Evolutionary conservation across 2,888 invertebrate genomes (phyloP).

Genomic region (Leucoptera coffeella): DNA sequence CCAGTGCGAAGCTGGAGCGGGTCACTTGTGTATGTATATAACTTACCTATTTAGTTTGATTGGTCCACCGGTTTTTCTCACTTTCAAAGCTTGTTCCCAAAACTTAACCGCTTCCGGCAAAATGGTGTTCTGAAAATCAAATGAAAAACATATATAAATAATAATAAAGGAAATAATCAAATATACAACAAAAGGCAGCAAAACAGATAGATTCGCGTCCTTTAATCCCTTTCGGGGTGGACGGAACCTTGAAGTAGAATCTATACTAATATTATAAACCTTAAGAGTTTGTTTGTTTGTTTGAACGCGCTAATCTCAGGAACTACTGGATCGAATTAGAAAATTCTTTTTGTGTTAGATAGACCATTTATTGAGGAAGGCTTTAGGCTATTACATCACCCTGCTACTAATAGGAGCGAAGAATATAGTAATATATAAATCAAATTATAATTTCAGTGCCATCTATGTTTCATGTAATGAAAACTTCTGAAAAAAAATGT

Average conservation of each 20-base stretch:
- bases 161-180: constrained; percentile 3
- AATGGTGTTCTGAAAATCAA: constrained; percentile 68
- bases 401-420: too few relatives aligned
- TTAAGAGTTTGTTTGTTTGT: neutral
- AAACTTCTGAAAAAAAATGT: too few relatives aligned
- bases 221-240: neutral
- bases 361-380: too few relatives aligned
- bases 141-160: constrained; percentile 1
- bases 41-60: constrained; percentile 82
- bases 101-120: constrained; percentile 87
- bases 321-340: too few relatives aligned
- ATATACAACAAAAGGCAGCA: neutral
- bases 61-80: constrained; percentile 77
- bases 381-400: too few relatives aligned
- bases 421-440: too few relatives aligned
- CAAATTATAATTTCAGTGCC: too few relatives aligned
- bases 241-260: neutral
- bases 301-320: neutral
- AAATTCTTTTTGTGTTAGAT: too few relatives aligned
- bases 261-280: too few relatives aligned
- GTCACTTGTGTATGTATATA: too few relatives aligned
- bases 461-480: too few relatives aligned
- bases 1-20: too few relatives aligned
- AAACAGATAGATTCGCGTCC: neutral
- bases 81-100: constrained; percentile 89